Evolutionary conservation across 2,797 vertebrate genomes (phyloP), one percentile per base, ranked within the genome.

Genomic region (Momotus momota): DNA sequence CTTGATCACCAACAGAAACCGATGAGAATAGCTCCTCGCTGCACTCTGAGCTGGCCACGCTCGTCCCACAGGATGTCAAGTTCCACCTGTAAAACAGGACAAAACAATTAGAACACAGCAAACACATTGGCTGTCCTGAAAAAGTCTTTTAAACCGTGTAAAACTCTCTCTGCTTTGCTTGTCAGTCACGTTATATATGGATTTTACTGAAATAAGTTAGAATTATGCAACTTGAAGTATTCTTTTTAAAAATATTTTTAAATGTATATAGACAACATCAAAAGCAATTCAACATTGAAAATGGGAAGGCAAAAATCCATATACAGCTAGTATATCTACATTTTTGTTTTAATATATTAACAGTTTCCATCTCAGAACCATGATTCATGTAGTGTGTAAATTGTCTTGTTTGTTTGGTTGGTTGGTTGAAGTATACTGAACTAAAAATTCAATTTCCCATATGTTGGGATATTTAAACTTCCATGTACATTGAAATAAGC

Each of bases 21-120:
- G 99, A 99, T 10, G 99, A 99, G 95, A 99, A 99, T 7, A 99
- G 98, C 86, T 99, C 99, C 97, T 99, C 99, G 0, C 99, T 99
- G 98, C 99, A 99, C 97, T 99, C 99, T 0, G 99, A 99, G 97
- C 99, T 99, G 80, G 99, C 99, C 29, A 99, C 99, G 0, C 99
- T 99, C 6, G 99, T 99, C 71, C 99, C 99, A 95, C 99, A 99
- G 17, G 99, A 99, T 0, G 99, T 99, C 33, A 99, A 98, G 96
- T 99, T 99, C 99, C 99, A 99, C 96, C 99, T 99, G 97, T 20
- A 94, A 79, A 96, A 94, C 83, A 92, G 38, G 80, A 46, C 54
- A 83, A 54, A 91, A 94, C 33, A 89, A 91, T 81, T 33, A 74
- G 82, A 92, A 45, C 86, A 43, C 5, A 86, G 45, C 33, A 72